Evolutionary conservation across 1,140 invertebrate species (phyloP), one percentile per base, ranked within the genome.

Genomic region (Oreohelix idahoensis): DNA sequence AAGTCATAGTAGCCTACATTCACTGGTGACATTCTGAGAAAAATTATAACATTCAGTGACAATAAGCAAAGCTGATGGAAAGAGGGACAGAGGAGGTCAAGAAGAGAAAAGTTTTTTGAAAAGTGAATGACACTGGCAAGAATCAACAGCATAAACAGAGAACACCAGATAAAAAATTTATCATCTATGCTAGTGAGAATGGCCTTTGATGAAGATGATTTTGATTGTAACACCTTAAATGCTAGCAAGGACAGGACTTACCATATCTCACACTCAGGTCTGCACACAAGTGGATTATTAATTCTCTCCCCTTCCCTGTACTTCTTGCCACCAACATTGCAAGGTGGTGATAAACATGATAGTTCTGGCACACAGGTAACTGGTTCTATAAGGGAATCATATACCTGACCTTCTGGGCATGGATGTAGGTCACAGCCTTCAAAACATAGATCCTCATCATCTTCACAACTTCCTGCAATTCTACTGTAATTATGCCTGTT

Each of bases 261-360:
- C 94, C 96, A 97, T 0, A 94, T 95, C 86, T 96, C 95, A 90
- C 96, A 97, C 0, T 93, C 94, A 89, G 96, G 96, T 81, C 83
- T 83, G 70, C 90, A 91, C n/a, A 91, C 83, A 23, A 80, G 58
- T 23, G 77, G 26, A 77, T 95, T 94, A 78, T 94, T 94, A 0
- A 97, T 94, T 35, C 95, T 84, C 89, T 97, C 96, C 15, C 96
- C 96, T 91, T 97, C 96, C 79, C 95, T 95, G 86, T 95, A 95
- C 13, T 88, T 85, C 76, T 89, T 93, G 0, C 94, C 95, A 83
- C 96, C 94, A 0, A 95, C 91, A 32, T 94, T 93, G 95, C 93
- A 90, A 95, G 97, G 23, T 94, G 90, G 87, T 74, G 87, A 5
- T 94, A 95, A 95, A 89, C 96, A 97, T 53, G 93, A 92, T 5